These are phyloP conservation scores for Tetrax tetrax DNA, from an alignment of 2,113 vertebrate genomes.

Conservation along the genomic window DNA sequence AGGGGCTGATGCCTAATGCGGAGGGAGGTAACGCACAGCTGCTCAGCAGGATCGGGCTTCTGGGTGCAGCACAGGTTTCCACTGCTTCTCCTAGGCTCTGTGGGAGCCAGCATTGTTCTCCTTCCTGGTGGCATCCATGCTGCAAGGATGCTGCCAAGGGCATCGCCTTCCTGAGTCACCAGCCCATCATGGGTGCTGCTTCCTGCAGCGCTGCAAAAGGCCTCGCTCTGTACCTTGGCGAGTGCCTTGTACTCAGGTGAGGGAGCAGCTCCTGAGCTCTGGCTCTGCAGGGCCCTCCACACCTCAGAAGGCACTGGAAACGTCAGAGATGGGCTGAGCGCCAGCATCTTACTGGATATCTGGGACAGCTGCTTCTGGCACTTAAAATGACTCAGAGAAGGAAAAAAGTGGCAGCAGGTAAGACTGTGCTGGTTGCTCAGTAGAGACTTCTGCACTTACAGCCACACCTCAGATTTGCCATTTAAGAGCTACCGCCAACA, in stretches of 20 bases:
- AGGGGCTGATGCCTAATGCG: neutral
- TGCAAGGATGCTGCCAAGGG: too few species aligned
- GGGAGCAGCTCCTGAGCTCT: neutral
- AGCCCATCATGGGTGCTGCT: neutral
- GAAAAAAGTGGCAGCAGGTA: neutral
- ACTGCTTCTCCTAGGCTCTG: neutral
- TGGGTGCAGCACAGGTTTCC: neutral
- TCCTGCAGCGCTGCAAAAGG: fast-evolving
- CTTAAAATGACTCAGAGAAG: neutral
- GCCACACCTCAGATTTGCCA: neutral
- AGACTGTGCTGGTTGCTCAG: neutral
- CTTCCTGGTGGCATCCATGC: neutral
- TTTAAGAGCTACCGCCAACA: neutral
- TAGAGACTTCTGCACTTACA: neutral
- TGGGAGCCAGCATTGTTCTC: fast-evolving
- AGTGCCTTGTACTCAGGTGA: neutral
- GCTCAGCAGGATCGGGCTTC: neutral
- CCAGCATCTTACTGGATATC: neutral
- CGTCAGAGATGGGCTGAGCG: neutral
- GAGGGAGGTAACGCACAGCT: neutral
- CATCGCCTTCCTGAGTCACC: neutral
- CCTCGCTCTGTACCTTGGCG: neutral
- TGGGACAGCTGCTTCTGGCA: neutral
- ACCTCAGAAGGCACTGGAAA: neutral
- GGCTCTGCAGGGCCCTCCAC: fast-evolving